Evolutionary conservation across 2,888 invertebrate genomes (phyloP), one percentile per base, ranked within the genome.

Genomic region (Glyphotaelius pellucidus): DNA sequence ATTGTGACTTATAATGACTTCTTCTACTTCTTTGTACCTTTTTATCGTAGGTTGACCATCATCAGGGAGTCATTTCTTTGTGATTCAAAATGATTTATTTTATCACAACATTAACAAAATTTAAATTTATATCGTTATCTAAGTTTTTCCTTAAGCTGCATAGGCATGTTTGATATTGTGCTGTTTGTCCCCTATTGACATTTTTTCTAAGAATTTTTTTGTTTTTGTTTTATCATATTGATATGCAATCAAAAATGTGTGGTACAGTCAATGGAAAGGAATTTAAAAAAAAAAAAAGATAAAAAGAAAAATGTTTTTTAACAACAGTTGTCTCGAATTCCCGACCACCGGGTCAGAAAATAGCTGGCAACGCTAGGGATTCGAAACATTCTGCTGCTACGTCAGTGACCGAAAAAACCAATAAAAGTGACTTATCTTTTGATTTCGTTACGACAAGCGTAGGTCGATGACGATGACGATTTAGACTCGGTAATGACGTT

Each of bases 261-360:
- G 30, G 15, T 88, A 52, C 42, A 47, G 52, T 35, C 89, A 89
- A n/a, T 38, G 25, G 19, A 88, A 31, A 30, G 32, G 35, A 32
- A 83, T 83, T 83, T 83, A 31, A 14, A n/a, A 5, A 67, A 67
- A 67, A 67, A 67, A 67, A 67, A 67, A 67, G 67, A 67, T 67
- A 67, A 67, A 67, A 67, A 67, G 67, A n/a, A 67, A 67, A 67
- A 25, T 67, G 67, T 67, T 25, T 67, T 67, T 67, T 0, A 25
- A 67, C 67, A 67, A 67, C 67, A 67, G 67, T n/a, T 67, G 67
- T 67, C 67, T 67, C 67, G 67, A 67, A 67, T 67, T 67, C 67
- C 67, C 67, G 67, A 67, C 67, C 67, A 25, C 25, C 67, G 1
- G 67, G 67, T 67, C 25, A 67, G 67, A 67, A 67, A 67, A 67